Evolutionary conservation across 1,140 invertebrate genomes (phyloP), one percentile per base, ranked within the genome.

Genomic region (Tetraneura akinire): DNA sequence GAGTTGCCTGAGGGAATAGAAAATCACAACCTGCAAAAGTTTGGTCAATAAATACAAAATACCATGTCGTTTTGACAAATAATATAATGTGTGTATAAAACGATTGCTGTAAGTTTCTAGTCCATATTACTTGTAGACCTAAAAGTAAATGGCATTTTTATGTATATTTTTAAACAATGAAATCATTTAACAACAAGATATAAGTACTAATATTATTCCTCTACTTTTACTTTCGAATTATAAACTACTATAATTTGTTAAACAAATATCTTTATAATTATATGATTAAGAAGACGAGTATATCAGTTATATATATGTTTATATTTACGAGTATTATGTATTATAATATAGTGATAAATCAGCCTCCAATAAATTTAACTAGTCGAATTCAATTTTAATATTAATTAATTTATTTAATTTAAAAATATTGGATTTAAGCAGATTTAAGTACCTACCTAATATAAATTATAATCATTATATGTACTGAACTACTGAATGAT

Each of bases 11-110:
- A 49, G 68, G 45, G 68, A 71, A 71, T 71, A 71, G 21, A 71
- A 71, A 71, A 71, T 71, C 47, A 71, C 68, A 71, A 71, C 45
- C 45, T 71, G 16, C 23, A 51, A 71, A 71, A 71, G 68, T 71
- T 71, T 71, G 47, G 68, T 71, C 68, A 32, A 71, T 71, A 71
- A 71, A 71, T 51, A 71, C 45, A 49, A 49, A 70, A 49, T 49
- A 49, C 1, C 37, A 68, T 45, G 64, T 51, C 47, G 68, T 71
- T 51, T 71, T 29, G 45, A 71, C 45, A 71, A 71, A 71, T 32
- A 71, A 71, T 32, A 71, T 16, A 29, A n/a, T 21, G 16, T 29
- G 57, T 62, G 3, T 70, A 70, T 26, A 29, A 14, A 71, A n/a
- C 47, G 9, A 71, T 23, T 29, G 6, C 5, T 11, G 21, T 26